These are phyloP conservation scores for Heliconius hortense DNA, from an alignment of 2,888 invertebrate species.

Conservation along the genomic window DNA sequence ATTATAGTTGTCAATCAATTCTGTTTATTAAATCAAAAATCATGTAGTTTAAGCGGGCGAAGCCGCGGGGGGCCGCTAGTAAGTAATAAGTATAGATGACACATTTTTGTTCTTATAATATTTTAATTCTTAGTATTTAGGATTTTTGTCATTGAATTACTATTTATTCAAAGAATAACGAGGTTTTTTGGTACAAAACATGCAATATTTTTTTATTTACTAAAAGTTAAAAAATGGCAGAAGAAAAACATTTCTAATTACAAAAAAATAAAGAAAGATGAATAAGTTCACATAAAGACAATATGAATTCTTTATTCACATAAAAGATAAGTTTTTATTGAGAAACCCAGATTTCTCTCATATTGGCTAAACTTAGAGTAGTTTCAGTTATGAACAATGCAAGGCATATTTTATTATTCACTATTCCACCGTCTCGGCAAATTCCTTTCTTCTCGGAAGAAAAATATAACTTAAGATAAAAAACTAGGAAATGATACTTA, in stretches of 20 bases:
- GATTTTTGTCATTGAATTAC: too few relatives aligned
- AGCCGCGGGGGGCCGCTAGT: too few relatives aligned
- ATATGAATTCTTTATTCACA: background rate
- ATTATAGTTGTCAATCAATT: too few relatives aligned
- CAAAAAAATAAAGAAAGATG: background rate
- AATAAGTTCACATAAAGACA: background rate
- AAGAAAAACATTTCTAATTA: background rate
- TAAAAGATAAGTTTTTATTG: background rate
- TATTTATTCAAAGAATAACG: too few relatives aligned
- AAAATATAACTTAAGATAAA: background rate
- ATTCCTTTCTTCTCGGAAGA: background rate
- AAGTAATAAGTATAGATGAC: too few relatives aligned
- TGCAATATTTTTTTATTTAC: background rate
- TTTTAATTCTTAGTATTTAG: too few relatives aligned
- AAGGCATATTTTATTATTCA: constrained; percentile 7
- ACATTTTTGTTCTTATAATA: too few relatives aligned
- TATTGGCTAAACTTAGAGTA: constrained; percentile 9
- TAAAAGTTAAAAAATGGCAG: background rate
- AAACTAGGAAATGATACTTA: background rate
- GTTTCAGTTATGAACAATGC: constrained; percentile 16
- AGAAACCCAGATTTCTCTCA: background rate
- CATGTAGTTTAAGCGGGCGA: too few relatives aligned
- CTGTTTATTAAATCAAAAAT: too few relatives aligned
- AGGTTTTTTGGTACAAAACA: too few relatives aligned
- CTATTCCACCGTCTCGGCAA: background rate